These are phyloP conservation scores for Pelusios castaneus DNA, from an alignment of 2,113 vertebrate genomes.

Conservation along the genomic window DNA sequence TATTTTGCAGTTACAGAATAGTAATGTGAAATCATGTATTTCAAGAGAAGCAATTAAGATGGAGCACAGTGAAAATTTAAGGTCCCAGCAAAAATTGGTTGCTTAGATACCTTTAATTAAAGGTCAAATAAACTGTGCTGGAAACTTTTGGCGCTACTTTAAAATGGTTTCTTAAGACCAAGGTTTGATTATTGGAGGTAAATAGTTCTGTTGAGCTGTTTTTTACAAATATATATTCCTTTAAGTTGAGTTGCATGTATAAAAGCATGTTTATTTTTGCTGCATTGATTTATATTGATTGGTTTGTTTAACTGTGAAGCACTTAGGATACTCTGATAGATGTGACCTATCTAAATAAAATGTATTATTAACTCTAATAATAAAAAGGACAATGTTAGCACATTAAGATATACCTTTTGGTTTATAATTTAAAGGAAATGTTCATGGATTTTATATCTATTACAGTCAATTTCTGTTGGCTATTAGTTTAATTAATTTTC, in stretches of 20 bases:
- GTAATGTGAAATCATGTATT: background rate
- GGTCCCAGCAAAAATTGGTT: background rate
- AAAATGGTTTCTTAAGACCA: background rate
- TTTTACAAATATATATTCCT: background rate
- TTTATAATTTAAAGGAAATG: background rate
- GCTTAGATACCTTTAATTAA: background rate
- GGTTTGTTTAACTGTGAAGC: background rate
- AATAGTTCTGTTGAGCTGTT: background rate
- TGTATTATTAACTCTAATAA: background rate
- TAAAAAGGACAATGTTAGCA: background rate
- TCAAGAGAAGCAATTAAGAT: background rate
- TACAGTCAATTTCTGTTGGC: background rate
- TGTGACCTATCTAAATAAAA: background rate
- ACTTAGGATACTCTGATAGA: background rate
- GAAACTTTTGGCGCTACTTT: background rate
- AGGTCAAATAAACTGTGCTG: too few species aligned
- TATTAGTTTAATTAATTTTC: background rate
- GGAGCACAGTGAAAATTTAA: background rate
- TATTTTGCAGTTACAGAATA: background rate
- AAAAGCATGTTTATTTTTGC: background rate
- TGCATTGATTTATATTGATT: background rate
- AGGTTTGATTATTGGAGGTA: background rate
- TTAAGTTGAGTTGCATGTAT: background rate
- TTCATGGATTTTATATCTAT: background rate
- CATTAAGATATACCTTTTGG: background rate